A percentile compares a stretch with the other conserved stretches of the same genome.
These are phyloP conservation scores for Melospiza melodia DNA, from an alignment of 2,113 vertebrate species.

Conservation along the genomic window DNA sequence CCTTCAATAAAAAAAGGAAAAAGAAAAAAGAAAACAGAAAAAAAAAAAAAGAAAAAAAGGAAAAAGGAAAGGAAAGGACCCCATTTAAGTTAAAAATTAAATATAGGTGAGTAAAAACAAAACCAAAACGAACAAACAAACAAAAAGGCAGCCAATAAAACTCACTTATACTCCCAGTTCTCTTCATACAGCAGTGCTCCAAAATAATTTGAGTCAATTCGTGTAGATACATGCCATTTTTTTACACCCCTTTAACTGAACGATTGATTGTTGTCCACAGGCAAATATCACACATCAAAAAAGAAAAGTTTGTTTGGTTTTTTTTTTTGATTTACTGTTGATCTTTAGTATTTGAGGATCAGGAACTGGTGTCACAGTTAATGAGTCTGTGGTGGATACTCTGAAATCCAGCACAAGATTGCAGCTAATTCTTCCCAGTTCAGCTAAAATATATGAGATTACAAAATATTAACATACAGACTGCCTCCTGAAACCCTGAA, in stretches of 20 bases:
- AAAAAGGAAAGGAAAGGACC: neutral
- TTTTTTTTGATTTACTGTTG: neutral
- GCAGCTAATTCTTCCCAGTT: neutral
- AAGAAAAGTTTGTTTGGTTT: too few species aligned
- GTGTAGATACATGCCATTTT: neutral
- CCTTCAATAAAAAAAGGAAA: neutral
- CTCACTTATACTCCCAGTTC: neutral
- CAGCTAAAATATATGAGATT: neutral
- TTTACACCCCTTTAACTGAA: neutral
- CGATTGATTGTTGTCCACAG: neutral
- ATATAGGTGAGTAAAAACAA: neutral
- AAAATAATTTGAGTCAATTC: neutral
- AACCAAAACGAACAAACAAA: neutral
- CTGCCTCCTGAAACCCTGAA: neutral
- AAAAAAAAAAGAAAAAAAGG: rapidly evolving
- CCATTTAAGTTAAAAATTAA: neutral
- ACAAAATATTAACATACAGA: neutral
- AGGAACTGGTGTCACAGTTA: neutral
- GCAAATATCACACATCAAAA: neutral
- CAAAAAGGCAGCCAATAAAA: neutral
- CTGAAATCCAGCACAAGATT: neutral
- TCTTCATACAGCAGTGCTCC: neutral
- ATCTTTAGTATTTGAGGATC: neutral
- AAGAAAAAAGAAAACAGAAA: too few species aligned
- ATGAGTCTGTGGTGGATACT: neutral